Evolutionary conservation across 1,140 invertebrate species (phyloP).

Genomic region (Armadillidium nasatum): DNA sequence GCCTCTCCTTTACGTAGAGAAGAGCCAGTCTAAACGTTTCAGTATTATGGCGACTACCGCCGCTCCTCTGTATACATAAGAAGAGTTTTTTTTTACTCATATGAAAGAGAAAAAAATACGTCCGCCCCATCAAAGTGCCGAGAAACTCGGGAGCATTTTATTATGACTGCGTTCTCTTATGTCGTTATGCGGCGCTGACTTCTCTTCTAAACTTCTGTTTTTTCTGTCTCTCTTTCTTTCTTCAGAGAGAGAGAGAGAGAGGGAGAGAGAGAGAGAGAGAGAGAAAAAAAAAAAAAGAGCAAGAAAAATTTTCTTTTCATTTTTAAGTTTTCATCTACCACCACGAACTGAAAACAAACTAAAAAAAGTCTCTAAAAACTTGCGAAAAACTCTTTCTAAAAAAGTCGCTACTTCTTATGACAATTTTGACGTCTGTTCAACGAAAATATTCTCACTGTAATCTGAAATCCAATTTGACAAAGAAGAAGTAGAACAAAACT

Average conservation of each 20-base stretch:
- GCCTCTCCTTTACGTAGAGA: not conserved
- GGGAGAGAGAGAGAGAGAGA: not conserved
- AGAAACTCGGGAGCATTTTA: constrained; percentile 34
- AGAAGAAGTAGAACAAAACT: constrained; percentile 30
- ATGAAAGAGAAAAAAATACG: constrained; percentile 15
- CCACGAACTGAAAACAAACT: not conserved
- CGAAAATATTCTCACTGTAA: constrained; percentile 40
- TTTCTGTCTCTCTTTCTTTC: constrained; percentile 20
- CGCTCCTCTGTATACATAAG: constrained; percentile 8
- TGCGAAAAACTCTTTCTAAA: not conserved
- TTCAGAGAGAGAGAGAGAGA: too few relatives aligned
- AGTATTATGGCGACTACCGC: constrained; percentile 6
- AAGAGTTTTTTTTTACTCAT: not conserved
- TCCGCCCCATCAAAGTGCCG: constrained; percentile 38
- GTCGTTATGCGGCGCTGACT: constrained; percentile 36
- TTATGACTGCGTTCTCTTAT: constrained; percentile 28
- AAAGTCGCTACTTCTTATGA: constrained; percentile 1
- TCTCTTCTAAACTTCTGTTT: constrained; percentile 30
- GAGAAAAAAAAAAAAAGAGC: not conserved
- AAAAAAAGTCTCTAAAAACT: too few relatives aligned
- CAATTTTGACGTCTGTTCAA: constrained; percentile 27
- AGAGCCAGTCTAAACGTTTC: constrained; percentile 7
- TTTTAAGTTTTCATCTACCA: constrained; percentile 9
- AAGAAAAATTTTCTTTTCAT: not conserved
- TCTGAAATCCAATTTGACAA: constrained; percentile 43